Percentiles rank a stretch among this genome's conserved stretches.
Evolutionary conservation across 2,113 vertebrate species (phyloP).

Genomic region (Hyperopisus bebe): DNA sequence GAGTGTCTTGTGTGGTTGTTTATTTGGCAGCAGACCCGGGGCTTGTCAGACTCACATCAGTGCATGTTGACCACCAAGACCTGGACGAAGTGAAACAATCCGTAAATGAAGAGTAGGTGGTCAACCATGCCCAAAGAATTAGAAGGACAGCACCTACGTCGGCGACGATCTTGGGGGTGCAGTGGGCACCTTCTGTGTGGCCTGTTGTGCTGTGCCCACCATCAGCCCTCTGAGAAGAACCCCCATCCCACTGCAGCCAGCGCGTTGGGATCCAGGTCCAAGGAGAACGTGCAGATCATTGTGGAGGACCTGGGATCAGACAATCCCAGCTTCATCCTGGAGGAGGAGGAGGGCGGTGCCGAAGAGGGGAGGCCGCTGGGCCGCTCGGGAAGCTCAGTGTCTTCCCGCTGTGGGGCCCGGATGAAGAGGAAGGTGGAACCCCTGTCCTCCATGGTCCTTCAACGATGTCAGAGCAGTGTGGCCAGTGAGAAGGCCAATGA

Average conservation of each 20-base stretch:
- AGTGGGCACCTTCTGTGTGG: neutral
- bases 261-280: constrained; percentile 15
- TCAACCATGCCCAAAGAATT: neutral
- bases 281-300: constrained; percentile 44
- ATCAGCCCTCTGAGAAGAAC: constrained; percentile 29
- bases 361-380: constrained; percentile 16
- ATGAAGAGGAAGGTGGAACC: constrained; percentile 48
- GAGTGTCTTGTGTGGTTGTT: constrained; percentile 23
- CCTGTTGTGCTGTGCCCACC: constrained; percentile 51
- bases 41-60: constrained; percentile 6
- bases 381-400: constrained; percentile 46
- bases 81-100: neutral
- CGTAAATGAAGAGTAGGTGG: neutral
- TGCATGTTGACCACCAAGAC: neutral
- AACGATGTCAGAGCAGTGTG: neutral
- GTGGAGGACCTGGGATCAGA: constrained; percentile 54
- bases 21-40: constrained; percentile 6
- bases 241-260: constrained; percentile 25
- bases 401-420: constrained; percentile 31
- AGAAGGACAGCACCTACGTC: neutral
- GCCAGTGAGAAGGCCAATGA: constrained; percentile 34
- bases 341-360: constrained; percentile 6
- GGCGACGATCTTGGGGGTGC: constrained; percentile 19
- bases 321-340: constrained; percentile 51
- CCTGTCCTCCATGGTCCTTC: constrained; percentile 47